These are phyloP conservation scores for Otocyon megalotis DNA, from an alignment of 2,113 vertebrate species.

Conservation along the genomic window DNA sequence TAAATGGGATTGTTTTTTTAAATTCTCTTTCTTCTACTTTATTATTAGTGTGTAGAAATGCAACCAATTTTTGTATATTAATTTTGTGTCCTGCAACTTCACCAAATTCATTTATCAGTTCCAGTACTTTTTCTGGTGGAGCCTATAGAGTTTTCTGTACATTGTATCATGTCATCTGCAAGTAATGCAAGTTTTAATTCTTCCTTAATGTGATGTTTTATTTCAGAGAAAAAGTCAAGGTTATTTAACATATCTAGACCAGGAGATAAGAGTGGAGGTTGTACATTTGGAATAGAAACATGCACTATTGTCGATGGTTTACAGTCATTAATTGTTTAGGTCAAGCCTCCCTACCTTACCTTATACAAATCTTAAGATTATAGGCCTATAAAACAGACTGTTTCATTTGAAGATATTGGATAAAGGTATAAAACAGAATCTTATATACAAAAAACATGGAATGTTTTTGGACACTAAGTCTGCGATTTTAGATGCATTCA, in stretches of 20 bases:
- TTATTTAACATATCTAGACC: neutral
- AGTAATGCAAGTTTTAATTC: neutral
- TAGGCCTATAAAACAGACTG: neutral
- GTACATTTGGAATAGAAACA: neutral
- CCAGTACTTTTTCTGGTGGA: neutral
- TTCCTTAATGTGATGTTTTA: neutral
- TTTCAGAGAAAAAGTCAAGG: neutral
- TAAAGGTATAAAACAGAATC: neutral
- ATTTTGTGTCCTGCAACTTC: neutral
- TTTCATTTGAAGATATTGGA: neutral
- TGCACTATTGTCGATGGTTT: neutral
- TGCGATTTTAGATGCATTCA: neutral
- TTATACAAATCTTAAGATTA: neutral
- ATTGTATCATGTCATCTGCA: neutral
- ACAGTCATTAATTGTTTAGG: neutral
- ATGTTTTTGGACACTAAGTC: neutral
- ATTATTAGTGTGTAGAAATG: neutral
- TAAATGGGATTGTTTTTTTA: neutral
- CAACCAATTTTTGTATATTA: neutral
- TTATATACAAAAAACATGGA: neutral
- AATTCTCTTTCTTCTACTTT: neutral
- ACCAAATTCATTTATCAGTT: neutral
- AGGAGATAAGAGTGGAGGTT: neutral
- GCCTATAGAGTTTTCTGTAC: neutral
- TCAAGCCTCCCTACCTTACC: neutral